A percentile compares a stretch with the other conserved stretches of the same genome.
phyloP scores from a whole-genome alignment of 2,888 invertebrate species.

The Dione juno region DNA sequence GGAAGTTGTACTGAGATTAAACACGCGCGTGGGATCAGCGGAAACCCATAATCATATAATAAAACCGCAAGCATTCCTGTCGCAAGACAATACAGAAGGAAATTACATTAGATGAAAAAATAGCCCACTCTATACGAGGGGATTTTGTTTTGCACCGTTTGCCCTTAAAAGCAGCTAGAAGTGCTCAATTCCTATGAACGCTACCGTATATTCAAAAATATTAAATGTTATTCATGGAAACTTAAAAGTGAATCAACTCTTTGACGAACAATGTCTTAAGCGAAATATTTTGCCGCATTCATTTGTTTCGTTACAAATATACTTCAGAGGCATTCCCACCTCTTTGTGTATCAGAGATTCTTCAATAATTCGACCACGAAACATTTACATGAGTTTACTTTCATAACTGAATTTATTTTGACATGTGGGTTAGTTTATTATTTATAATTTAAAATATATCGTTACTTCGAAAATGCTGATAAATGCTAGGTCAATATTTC shows the following conservation, averaged over 20 bases:
- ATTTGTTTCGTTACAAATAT: constrained; percentile 23
- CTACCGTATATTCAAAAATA: constrained; percentile 25
- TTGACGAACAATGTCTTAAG: constrained; percentile 9
- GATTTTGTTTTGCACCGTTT: not conserved
- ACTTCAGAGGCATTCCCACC: constrained; percentile 11
- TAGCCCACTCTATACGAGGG: not conserved
- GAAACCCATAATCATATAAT: constrained; percentile 42
- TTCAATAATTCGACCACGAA: constrained; percentile 11
- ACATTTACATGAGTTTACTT: constrained; percentile 15
- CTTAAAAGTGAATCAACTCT: constrained; percentile 20
- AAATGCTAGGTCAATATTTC: not conserved
- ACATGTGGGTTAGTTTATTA: not conserved
- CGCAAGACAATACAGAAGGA: constrained; percentile 27
- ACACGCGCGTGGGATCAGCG: constrained; percentile 32
- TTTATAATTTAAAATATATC: not conserved
- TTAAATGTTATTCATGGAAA: constrained; percentile 18
- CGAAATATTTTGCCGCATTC: constrained; percentile 19
- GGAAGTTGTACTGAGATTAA: constrained; percentile 29
- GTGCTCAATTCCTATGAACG: constrained; percentile 19
- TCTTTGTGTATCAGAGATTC: constrained; percentile 23
- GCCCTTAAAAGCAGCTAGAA: constrained; percentile 9
- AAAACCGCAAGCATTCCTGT: constrained; percentile 28
- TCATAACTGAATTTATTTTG: not conserved
- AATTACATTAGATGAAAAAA: constrained; percentile 16
- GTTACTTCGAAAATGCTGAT: not conserved